Percentiles rank a stretch among this genome's conserved stretches.
Conservation (phyloP, 2,888 invertebrate genomes). For the Coremacera marginata region DNA sequence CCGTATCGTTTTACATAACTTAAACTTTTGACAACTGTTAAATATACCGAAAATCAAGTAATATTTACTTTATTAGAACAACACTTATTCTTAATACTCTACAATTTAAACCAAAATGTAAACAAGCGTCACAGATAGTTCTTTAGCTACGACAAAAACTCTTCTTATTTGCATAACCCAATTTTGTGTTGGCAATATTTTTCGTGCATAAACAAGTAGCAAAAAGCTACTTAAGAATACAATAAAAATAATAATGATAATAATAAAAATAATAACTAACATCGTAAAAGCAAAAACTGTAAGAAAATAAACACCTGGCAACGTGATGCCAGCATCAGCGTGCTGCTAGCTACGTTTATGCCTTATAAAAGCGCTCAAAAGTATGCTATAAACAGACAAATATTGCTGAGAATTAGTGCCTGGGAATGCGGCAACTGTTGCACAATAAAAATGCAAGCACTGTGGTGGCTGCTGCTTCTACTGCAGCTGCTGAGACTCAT, state of each 20-base stretch:
- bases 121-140: too few relatives aligned
- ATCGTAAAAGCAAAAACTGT: background rate
- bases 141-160: background rate
- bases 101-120: too few relatives aligned
- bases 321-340: background rate
- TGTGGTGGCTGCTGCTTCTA: background rate
- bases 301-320: background rate
- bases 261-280: conserved; percentile 8
- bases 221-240: background rate
- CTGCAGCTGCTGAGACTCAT: conserved; percentile 25
- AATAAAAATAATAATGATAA: background rate
- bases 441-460: conserved; percentile 46
- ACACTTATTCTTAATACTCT: too few relatives aligned
- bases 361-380: conserved; percentile 26
- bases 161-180: background rate
- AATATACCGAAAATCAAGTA: too few relatives aligned
- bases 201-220: background rate
- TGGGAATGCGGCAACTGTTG: conserved; percentile 51
- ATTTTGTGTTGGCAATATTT: background rate
- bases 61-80: too few relatives aligned
- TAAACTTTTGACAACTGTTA: too few relatives aligned
- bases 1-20: too few relatives aligned
- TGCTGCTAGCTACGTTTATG: background rate
- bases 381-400: conserved; percentile 44
- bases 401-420: conserved; percentile 54